phyloP scores from a whole-genome alignment of 2,888 invertebrate species.

The Monoplex corrugatus region DNA sequence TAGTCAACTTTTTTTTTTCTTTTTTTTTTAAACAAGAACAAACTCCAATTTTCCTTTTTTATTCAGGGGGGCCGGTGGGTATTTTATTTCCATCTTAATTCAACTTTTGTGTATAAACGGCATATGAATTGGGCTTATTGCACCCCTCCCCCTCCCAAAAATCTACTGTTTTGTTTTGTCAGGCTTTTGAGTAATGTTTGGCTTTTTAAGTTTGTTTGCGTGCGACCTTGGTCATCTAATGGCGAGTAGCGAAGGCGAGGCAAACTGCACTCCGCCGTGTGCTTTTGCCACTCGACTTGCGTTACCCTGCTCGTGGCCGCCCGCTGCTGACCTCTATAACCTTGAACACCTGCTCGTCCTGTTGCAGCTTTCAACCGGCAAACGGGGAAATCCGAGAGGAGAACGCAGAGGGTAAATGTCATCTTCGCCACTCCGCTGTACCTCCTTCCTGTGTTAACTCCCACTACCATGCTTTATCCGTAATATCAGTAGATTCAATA shows the following conservation, averaged over 20 bases:
- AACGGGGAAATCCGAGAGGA: slow-evolving; percentile 55
- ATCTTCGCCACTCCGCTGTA: slow-evolving; percentile 30
- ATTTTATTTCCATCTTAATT: too few relatives aligned
- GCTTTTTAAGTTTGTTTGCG: slow-evolving; percentile 30
- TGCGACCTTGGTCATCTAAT: background rate
- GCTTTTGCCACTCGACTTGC: slow-evolving; percentile 45
- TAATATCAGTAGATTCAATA: background rate
- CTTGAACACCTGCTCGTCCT: slow-evolving; percentile 44
- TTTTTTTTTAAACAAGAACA: too few relatives aligned
- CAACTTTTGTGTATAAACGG: too few relatives aligned
- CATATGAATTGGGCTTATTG: too few relatives aligned
- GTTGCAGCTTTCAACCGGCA: slow-evolving; percentile 72
- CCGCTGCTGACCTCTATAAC: slow-evolving; percentile 27
- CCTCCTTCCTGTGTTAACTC: background rate
- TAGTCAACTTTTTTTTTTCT: too few relatives aligned
- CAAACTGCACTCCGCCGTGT: slow-evolving; percentile 41
- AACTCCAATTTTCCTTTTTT: too few relatives aligned
- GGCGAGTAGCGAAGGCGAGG: slow-evolving; percentile 41
- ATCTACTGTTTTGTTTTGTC: too few relatives aligned
- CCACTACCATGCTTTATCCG: slow-evolving; percentile 6
- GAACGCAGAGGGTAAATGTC: slow-evolving; percentile 52
- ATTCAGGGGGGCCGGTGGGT: too few relatives aligned
- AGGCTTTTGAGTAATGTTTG: slow-evolving; percentile 3
- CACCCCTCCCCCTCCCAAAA: too few relatives aligned
- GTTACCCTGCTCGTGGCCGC: slow-evolving; percentile 35